Percentiles rank a stretch among this genome's conserved stretches.
phyloP scores from a whole-genome alignment of 2,888 invertebrate genomes.

The Icerya purchasi region DNA sequence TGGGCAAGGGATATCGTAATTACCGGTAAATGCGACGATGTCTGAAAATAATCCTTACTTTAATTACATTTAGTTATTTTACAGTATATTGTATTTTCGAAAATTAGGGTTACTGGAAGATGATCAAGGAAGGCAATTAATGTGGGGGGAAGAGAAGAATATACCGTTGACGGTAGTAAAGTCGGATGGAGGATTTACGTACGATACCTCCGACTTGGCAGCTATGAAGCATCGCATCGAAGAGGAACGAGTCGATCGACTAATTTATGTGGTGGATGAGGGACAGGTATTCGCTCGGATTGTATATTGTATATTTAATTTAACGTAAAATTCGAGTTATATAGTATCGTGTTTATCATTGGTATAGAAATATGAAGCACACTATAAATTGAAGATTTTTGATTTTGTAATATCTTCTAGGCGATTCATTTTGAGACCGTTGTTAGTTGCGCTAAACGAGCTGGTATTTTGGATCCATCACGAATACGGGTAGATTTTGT shows the following conservation, averaged over 20 bases:
- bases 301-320: too few relatives aligned
- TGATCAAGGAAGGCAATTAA: conserved; percentile 61
- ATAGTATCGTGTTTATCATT: neutral
- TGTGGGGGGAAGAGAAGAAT: conserved; percentile 50
- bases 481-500: conserved; percentile 66
- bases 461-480: conserved; percentile 44
- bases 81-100: conserved; percentile 2
- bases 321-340: too few relatives aligned
- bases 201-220: conserved; percentile 96
- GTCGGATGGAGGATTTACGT: conserved; percentile 88
- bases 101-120: conserved; percentile 37
- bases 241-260: conserved; percentile 70
- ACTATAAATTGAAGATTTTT: too few relatives aligned
- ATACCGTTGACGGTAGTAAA: conserved; percentile 88
- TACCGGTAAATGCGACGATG: too few relatives aligned
- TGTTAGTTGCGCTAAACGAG: conserved; percentile 54
- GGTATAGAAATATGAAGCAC: too few relatives aligned
- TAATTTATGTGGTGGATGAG: conserved; percentile 82
- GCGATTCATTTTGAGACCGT: conserved; percentile 48
- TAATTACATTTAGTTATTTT: neutral
- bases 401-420: too few relatives aligned
- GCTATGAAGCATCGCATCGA: conserved; percentile 61
- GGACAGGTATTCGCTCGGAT: conserved; percentile 52
- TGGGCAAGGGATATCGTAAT: too few relatives aligned
- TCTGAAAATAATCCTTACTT: too few relatives aligned